phyloP scores from a whole-genome alignment of 2,113 vertebrate species.

The Spilogale gracilis region DNA sequence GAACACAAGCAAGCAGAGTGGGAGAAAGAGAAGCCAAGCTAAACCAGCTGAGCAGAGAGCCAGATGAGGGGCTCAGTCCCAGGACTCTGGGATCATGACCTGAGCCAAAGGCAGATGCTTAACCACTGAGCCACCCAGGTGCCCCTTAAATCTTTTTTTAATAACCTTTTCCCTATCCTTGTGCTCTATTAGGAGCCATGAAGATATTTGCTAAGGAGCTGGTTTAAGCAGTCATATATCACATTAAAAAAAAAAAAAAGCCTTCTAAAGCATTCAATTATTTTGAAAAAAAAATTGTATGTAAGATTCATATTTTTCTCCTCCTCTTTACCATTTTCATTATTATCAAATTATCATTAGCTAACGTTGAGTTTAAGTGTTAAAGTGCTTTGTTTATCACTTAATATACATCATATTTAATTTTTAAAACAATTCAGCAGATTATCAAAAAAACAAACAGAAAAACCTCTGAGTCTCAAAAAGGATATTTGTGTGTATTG shows the following conservation, averaged over 20 bases:
- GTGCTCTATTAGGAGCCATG: background rate
- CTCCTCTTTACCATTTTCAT: background rate
- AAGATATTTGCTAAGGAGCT: background rate
- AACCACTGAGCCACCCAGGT: too few species aligned
- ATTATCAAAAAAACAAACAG: background rate
- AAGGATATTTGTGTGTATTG: background rate
- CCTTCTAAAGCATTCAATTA: background rate
- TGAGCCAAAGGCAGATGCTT: too few species aligned
- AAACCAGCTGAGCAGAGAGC: too few species aligned
- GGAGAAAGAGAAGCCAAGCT: too few species aligned
- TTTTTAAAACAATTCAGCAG: background rate
- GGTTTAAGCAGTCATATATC: background rate
- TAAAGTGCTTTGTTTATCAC: background rate
- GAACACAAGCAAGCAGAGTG: too few species aligned
- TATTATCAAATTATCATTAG: background rate
- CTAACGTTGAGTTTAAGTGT: background rate
- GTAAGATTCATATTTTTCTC: background rate
- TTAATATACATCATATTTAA: slow-evolving; percentile 11
- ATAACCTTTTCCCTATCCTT: background rate
- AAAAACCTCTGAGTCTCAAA: background rate
- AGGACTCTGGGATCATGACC: too few species aligned
- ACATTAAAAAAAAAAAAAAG: background rate
- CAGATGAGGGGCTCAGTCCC: too few species aligned
- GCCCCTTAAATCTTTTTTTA: background rate
- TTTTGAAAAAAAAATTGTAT: background rate